Evolutionary conservation across 2,113 vertebrate species (phyloP).

Genomic region (Meles meles): DNA sequence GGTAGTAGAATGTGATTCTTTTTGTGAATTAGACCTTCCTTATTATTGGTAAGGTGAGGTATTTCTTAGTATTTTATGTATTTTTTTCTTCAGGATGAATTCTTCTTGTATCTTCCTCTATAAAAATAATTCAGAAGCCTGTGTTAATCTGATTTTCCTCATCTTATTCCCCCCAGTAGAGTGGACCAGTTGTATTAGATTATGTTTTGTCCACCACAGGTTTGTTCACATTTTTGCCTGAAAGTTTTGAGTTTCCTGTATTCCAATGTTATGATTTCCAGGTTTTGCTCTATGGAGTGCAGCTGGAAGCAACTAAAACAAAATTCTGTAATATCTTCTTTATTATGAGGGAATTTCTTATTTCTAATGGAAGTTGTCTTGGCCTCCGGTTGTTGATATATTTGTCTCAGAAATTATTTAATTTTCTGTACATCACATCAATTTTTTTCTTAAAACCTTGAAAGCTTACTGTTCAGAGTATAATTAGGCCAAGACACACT

Average conservation of each 20-base stretch:
- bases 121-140: not conserved
- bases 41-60: slow-evolving; percentile 50
- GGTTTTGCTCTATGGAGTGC: not conserved
- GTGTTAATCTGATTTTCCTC: not conserved
- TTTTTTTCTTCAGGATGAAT: not conserved
- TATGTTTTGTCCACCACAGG: not conserved
- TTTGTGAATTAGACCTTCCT: slow-evolving; percentile 53
- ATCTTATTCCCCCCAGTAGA: not conserved
- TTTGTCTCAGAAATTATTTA: slow-evolving; percentile 15
- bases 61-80: not conserved
- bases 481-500: not conserved
- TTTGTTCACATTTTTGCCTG: not conserved
- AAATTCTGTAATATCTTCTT: not conserved
- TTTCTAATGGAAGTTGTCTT: not conserved
- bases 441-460: not conserved
- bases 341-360: not conserved
- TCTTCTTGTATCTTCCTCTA: not conserved
- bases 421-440: not conserved
- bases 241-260: slow-evolving; percentile 15
- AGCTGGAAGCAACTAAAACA: not conserved
- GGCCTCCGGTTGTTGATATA: not conserved
- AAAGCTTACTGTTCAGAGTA: not conserved
- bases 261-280: slow-evolving; percentile 1
- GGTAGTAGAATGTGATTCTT: slow-evolving; percentile 21
- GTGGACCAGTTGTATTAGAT: not conserved